Evolutionary conservation across 1,140 invertebrate species (phyloP).

Genomic region (Caerostris extrusa): DNA sequence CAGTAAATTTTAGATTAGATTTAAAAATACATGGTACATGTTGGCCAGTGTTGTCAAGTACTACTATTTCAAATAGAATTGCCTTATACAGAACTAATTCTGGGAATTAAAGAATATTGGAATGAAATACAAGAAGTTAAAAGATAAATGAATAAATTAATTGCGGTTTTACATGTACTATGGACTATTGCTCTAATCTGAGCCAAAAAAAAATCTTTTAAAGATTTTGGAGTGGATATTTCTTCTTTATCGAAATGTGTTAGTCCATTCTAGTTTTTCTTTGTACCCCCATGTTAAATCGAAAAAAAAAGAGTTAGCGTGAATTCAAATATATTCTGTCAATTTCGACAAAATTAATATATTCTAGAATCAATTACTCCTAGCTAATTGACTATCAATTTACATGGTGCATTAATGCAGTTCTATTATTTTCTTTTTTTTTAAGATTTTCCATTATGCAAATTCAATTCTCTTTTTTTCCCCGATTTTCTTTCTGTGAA

Average conservation of each 20-base stretch:
- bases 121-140: background rate
- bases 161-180: background rate
- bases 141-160: background rate
- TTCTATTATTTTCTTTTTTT: background rate
- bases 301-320: background rate
- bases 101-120: background rate
- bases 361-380: background rate
- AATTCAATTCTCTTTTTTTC: background rate
- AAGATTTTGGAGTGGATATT: background rate
- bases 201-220: background rate
- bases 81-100: background rate
- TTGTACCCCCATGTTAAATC: background rate
- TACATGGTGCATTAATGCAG: background rate
- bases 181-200: background rate
- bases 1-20: too few relatives aligned
- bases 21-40: too few relatives aligned
- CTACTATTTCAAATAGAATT: too few relatives aligned
- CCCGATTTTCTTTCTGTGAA: background rate
- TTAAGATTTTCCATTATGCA: background rate
- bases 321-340: background rate
- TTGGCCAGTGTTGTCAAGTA: too few relatives aligned
- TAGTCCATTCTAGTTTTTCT: background rate
- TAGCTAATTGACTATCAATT: conserved; percentile 11
- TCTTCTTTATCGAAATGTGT: background rate
- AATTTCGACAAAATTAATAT: conserved; percentile 12